These are phyloP conservation scores for Paedocypris micromegethes DNA, from an alignment of 2,797 vertebrate genomes.

Conservation along the genomic window DNA sequence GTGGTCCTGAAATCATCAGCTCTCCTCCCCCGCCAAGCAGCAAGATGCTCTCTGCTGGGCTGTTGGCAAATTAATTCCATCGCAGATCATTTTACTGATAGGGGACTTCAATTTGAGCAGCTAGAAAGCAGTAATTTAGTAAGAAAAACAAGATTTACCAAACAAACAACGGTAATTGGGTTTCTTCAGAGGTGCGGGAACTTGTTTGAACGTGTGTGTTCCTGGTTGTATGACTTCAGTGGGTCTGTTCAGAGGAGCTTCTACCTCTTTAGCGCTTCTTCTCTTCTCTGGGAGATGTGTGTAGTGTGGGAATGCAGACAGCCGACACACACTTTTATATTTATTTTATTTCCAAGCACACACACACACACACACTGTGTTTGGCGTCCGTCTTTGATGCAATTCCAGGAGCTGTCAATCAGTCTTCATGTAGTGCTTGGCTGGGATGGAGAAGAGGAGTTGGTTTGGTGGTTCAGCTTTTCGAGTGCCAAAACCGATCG, in stretches of 20 bases:
- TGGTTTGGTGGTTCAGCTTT: slow-evolving; percentile 33
- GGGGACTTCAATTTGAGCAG: slow-evolving; percentile 12
- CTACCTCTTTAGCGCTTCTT: slow-evolving; percentile 32
- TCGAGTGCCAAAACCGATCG: slow-evolving; percentile 37
- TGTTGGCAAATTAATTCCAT: slow-evolving; percentile 39
- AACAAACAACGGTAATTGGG: no score
- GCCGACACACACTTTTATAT: slow-evolving; percentile 41
- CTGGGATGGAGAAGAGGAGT: slow-evolving; percentile 66
- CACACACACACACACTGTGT: slow-evolving; percentile 36
- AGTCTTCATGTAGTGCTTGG: slow-evolving; percentile 64
- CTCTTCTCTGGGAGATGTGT: slow-evolving; percentile 13
- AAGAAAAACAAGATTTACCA: no score
- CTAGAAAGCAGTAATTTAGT: not conserved
- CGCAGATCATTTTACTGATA: slow-evolving; percentile 31
- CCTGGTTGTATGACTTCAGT: slow-evolving; percentile 26
- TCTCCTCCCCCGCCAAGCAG: slow-evolving; percentile 17
- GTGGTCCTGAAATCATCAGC: slow-evolving; percentile 43
- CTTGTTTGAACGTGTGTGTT: no score
- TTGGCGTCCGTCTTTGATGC: slow-evolving; percentile 53
- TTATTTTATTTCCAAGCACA: slow-evolving; percentile 28
- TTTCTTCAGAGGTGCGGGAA: no score
- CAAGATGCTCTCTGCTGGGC: slow-evolving; percentile 29
- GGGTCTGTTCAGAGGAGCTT: slow-evolving; percentile 31
- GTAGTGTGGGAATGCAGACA: slow-evolving; percentile 38
- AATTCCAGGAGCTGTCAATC: slow-evolving; percentile 71